A percentile compares a stretch with the other conserved stretches of the same genome.
Evolutionary conservation across 2,888 invertebrate species (phyloP).

Genomic region (Dicycla oo): DNA sequence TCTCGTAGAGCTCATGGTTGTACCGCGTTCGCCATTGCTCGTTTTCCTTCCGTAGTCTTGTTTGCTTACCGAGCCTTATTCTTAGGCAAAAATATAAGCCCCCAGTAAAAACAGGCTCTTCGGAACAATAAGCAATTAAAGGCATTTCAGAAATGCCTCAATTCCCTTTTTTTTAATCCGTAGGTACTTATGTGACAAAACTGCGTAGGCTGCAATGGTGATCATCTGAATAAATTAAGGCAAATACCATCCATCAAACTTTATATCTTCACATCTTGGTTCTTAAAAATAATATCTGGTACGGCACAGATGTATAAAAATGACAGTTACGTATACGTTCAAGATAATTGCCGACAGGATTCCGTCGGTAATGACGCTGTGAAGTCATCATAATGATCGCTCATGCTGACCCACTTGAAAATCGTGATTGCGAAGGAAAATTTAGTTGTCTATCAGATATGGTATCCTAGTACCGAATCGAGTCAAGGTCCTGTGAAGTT

Average conservation of each 20-base stretch:
- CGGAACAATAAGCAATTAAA: background rate
- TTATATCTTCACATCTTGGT: background rate
- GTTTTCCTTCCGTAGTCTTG: too few species aligned
- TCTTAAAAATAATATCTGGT: slow-evolving; percentile 35
- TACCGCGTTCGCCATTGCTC: too few species aligned
- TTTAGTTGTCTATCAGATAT: slow-evolving; percentile 75
- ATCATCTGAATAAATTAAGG: background rate
- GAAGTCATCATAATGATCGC: slow-evolving; percentile 83
- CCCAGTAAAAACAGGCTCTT: too few species aligned
- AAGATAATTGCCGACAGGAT: slow-evolving; percentile 66
- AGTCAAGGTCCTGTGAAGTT: slow-evolving; percentile 49
- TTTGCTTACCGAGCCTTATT: too few species aligned
- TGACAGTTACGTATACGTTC: slow-evolving; percentile 55
- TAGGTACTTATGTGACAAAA: too few species aligned
- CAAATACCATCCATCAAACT: background rate
- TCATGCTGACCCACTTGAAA: slow-evolving; percentile 76
- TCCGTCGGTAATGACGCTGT: slow-evolving; percentile 68
- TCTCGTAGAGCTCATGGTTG: too few species aligned
- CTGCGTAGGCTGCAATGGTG: background rate
- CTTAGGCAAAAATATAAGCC: too few species aligned
- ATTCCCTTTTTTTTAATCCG: too few species aligned
- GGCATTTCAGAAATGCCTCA: background rate
- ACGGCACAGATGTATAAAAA: slow-evolving; percentile 38
- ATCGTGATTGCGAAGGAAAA: slow-evolving; percentile 84
- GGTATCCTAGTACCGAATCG: slow-evolving; percentile 68